Conservation (phyloP, 35 echinoderm and acorn worm species). For the Diadema setosum region DNA sequence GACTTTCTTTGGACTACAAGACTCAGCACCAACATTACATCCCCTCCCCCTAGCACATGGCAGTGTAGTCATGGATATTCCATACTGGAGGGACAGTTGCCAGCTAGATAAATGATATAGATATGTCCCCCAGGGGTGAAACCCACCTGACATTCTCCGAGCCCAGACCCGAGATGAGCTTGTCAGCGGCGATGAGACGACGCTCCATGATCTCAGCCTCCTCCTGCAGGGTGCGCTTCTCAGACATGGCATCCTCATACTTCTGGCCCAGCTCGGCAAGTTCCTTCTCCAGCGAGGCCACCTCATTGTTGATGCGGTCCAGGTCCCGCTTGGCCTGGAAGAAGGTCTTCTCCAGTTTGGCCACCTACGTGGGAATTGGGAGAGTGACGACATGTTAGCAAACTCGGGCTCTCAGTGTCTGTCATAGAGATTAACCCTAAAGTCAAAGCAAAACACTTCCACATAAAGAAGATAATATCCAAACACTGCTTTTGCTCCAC, state of each 20-base stretch:
- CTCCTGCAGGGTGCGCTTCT: constrained; percentile 86
- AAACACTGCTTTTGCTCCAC: background rate
- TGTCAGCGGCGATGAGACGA: constrained; percentile 91
- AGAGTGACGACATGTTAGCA: too few relatives aligned
- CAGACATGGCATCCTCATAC: constrained; percentile 89
- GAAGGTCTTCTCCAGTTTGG: constrained; percentile 90
- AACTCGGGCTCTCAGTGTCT: too few relatives aligned
- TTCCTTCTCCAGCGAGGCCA: constrained; percentile 72
- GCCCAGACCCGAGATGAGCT: constrained; percentile 96
- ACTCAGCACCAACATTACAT: too few relatives aligned
- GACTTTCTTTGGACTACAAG: too few relatives aligned
- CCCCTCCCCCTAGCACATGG: too few relatives aligned
- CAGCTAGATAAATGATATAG: too few relatives aligned
- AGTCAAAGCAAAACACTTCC: too few relatives aligned
- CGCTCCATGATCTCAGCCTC: constrained; percentile 99
- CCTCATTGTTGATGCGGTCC: constrained; percentile 90
- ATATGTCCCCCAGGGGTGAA: too few relatives aligned
- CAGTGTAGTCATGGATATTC: too few relatives aligned
- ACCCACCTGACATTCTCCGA: constrained; percentile 95
- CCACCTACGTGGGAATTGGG: constrained; percentile 66
- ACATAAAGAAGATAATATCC: too few relatives aligned
- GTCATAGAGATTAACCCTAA: too few relatives aligned
- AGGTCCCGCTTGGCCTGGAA: constrained; percentile 97
- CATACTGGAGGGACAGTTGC: too few relatives aligned
- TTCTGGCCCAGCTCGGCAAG: constrained; percentile 69